phyloP scores from a whole-genome alignment of 2,888 invertebrate species.

The Hoplodrina blanda region DNA sequence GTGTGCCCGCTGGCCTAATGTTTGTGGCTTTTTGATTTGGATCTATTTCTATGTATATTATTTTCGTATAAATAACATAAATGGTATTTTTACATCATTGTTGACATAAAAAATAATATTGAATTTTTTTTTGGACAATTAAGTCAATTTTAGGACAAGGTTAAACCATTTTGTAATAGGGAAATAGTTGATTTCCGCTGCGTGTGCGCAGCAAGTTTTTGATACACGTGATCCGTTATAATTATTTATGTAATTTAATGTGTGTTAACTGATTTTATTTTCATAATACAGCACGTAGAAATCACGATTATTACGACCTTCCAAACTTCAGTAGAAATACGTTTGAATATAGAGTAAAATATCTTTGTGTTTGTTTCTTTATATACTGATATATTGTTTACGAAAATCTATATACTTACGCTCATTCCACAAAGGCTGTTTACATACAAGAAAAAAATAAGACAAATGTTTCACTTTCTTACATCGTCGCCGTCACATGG shows the following conservation, averaged over 20 bases:
- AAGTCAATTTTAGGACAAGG: slow-evolving; percentile 25
- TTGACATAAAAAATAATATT: neutral
- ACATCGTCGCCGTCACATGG: slow-evolving; percentile 63
- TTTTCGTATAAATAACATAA: neutral
- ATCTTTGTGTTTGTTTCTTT: neutral
- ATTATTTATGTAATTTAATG: neutral
- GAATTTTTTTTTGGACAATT: slow-evolving; percentile 2
- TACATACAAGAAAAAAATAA: slow-evolving; percentile 39
- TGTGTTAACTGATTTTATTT: neutral
- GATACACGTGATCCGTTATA: neutral
- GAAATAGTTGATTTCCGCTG: slow-evolving; percentile 40
- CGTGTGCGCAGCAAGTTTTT: neutral
- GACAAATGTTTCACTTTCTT: slow-evolving; percentile 61
- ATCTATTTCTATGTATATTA: slow-evolving; percentile 27
- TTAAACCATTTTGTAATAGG: slow-evolving; percentile 20
- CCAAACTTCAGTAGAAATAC: neutral
- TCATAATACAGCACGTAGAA: neutral
- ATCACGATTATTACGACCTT: neutral
- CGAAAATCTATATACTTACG: neutral
- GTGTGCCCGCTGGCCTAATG: slow-evolving; percentile 71
- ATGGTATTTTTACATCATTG: neutral
- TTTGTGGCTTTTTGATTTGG: slow-evolving; percentile 58
- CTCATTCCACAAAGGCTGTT: slow-evolving; percentile 11
- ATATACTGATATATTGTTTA: neutral
- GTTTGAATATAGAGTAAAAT: too few species aligned